Conservation (phyloP, 1,140 invertebrate genomes). For the Patella vulgata region DNA sequence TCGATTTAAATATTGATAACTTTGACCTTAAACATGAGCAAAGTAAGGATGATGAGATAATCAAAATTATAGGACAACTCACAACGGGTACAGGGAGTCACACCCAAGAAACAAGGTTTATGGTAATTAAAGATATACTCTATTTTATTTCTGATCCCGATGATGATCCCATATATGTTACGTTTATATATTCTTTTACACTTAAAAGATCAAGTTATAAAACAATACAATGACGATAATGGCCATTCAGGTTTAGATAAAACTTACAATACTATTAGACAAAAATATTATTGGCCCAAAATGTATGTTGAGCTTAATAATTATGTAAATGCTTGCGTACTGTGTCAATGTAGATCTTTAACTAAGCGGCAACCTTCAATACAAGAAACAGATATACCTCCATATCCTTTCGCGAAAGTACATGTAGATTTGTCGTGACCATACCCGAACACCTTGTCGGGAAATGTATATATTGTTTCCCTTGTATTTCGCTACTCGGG, state of each 20-base stretch:
- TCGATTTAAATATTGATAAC: neutral
- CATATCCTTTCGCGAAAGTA: constrained; percentile 23
- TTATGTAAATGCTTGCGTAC: constrained; percentile 17
- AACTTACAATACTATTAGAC: constrained; percentile 4
- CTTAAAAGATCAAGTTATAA: neutral
- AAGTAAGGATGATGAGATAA: constrained; percentile 5
- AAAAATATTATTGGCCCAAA: constrained; percentile 33
- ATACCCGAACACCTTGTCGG: constrained; percentile 20
- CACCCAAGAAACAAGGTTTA: neutral
- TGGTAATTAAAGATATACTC: constrained; percentile 19
- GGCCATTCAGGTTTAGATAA: constrained; percentile 29
- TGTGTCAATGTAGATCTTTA: constrained; percentile 21
- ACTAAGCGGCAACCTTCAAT: constrained; percentile 15
- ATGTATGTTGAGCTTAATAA: constrained; percentile 20
- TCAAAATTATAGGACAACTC: neutral
- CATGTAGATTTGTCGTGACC: constrained; percentile 32
- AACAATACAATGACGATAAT: constrained; percentile 27
- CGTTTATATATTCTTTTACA: constrained; percentile 23
- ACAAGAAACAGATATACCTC: constrained; percentile 25
- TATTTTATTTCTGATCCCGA: constrained; percentile 27
- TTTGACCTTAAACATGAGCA: constrained; percentile 16
- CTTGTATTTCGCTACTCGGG: constrained; percentile 22
- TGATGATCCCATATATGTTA: constrained; percentile 10
- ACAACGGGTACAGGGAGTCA: neutral
- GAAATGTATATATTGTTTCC: constrained; percentile 25